These are phyloP conservation scores for Apodemia duryi DNA, from an alignment of 2,888 invertebrate genomes.

Conservation along the genomic window DNA sequence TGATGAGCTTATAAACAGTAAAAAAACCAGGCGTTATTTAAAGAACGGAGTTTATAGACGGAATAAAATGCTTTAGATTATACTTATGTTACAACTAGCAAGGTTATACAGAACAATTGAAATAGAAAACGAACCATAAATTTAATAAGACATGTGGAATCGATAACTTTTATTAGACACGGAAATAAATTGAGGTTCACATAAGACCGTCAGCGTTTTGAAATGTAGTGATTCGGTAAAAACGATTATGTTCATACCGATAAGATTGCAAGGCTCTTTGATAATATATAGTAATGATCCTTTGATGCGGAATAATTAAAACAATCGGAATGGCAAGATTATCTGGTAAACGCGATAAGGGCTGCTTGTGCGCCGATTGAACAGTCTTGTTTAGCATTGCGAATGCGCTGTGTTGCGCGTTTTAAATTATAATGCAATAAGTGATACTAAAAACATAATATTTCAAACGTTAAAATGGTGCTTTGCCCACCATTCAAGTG, in stretches of 20 bases:
- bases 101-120: neutral
- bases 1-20: neutral
- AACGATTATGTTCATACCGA: constrained; percentile 59
- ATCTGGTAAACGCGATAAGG: constrained; percentile 65
- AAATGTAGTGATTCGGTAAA: constrained; percentile 50
- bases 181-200: constrained; percentile 24
- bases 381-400: constrained; percentile 55
- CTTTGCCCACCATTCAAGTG: constrained; percentile 69
- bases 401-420: constrained; percentile 60
- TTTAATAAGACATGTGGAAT: neutral
- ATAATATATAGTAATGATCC: constrained; percentile 67
- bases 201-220: constrained; percentile 25
- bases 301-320: constrained; percentile 70
- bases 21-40: neutral
- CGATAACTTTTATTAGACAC: constrained; percentile 26
- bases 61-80: neutral
- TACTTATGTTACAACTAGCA: neutral
- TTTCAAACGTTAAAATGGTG: constrained; percentile 47
- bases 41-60: neutral
- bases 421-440: constrained; percentile 22
- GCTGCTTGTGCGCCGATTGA: constrained; percentile 49
- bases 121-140: constrained; percentile 6
- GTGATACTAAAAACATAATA: neutral
- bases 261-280: constrained; percentile 70
- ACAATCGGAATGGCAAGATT: constrained; percentile 71